Percentiles rank a stretch among this genome's conserved stretches.
These are phyloP conservation scores for Brotula barbata DNA, from an alignment of 2,797 vertebrate genomes.

Conservation along the genomic window DNA sequence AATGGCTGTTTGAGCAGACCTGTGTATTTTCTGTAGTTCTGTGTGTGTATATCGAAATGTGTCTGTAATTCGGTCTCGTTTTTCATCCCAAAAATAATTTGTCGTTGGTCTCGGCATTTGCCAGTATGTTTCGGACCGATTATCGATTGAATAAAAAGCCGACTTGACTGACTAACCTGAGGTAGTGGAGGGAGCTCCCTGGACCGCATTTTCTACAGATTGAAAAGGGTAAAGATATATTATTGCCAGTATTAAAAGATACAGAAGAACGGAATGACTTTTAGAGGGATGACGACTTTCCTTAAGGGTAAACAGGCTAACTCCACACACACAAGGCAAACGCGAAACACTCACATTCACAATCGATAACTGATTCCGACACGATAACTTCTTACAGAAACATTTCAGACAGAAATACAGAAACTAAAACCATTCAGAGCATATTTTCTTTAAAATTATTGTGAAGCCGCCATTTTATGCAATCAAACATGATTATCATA, in stretches of 20 bases:
- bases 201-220: conserved; percentile 48
- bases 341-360: too few species aligned
- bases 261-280: neutral
- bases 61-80: neutral
- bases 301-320: too few species aligned
- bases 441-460: neutral
- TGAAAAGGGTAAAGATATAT: neutral
- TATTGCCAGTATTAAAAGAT: neutral
- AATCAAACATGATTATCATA: too few species aligned
- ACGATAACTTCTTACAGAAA: too few species aligned
- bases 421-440: too few species aligned
- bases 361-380: too few species aligned
- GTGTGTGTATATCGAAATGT: neutral
- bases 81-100: too few species aligned
- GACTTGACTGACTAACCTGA: conserved; percentile 46
- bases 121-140: too few species aligned
- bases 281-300: neutral
- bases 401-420: neutral
- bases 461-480: neutral
- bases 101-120: neutral
- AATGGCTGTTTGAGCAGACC: too few species aligned
- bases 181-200: conserved; percentile 77
- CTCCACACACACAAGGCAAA: too few species aligned
- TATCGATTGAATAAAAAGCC: neutral
- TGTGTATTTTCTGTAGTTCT: neutral